Evolutionary conservation across 2,888 invertebrate species (phyloP), one percentile per base, ranked within the genome.

Genomic region (Netelia inedita): DNA sequence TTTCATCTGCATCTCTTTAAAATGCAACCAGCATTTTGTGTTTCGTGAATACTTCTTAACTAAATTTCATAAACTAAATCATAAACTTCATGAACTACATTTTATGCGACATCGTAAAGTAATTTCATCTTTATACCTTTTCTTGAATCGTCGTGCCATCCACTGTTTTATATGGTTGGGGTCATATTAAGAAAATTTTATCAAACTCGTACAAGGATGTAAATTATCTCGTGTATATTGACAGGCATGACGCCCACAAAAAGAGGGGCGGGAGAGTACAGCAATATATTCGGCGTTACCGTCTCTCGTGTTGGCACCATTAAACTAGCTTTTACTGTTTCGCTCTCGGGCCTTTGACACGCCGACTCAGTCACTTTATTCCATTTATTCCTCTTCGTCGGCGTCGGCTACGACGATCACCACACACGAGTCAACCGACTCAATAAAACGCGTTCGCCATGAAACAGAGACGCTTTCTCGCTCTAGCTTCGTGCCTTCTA

Each of bases 321-420:
- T 92, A 91, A 92, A 91, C 92, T 91, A 91, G 92, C 90, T 90
- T 92, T 93, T 92, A 91, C 91, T 90, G 90, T 91, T 90, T 90
- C 89, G 90, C 90, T 89, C 89, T 85, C 87, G 89, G 87, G 91
- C 92, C 93, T 92, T 93, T 93, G 92, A 91, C 85, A 82, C 82
- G 89, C 92, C 92, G 91, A 89, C 91, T 84, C 68, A 81, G 79
- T 86, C 73, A 69, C 57, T 66, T 71, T 74, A 57, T 69, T 79
- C 61, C 73, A 71, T 71, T 83, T 76, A 76, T 43, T 79, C 73
- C 59, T 63, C 73, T 46, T 80, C 80, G 19, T 66, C 66, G 72
- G 71, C 79, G 16, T 46, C 63, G 74, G 41, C 75, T 78, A 69
- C 43, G 63, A 28, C 79, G 61, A 75, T 50, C 80, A 80, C 71